These are phyloP conservation scores for Phrixothrix hirtus DNA, from an alignment of 2,888 invertebrate species.

Conservation along the genomic window DNA sequence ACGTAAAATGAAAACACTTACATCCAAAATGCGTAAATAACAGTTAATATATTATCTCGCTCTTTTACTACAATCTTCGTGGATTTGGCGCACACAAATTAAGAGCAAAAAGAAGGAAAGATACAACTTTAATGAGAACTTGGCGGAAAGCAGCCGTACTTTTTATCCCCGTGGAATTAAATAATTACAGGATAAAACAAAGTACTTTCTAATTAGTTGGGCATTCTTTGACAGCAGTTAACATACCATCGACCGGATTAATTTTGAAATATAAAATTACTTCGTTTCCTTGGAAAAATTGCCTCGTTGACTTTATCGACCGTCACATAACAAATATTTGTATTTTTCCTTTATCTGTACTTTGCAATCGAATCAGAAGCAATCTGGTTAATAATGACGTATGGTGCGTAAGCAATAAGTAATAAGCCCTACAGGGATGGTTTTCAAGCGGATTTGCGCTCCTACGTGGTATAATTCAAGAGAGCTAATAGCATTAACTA, in stretches of 20 bases:
- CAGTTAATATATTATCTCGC: slow-evolving; percentile 21
- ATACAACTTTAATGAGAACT: slow-evolving; percentile 36
- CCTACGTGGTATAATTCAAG: slow-evolving; percentile 32
- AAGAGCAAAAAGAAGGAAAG: slow-evolving; percentile 28
- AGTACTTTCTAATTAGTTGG: slow-evolving; percentile 41
- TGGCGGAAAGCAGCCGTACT: slow-evolving; percentile 31
- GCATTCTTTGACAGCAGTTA: slow-evolving; percentile 30
- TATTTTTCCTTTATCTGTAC: slow-evolving; percentile 21
- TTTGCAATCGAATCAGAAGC: slow-evolving; percentile 23
- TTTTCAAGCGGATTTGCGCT: slow-evolving; percentile 21
- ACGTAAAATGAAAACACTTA: slow-evolving; percentile 25
- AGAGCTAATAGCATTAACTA: slow-evolving; percentile 35
- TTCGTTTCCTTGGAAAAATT: too few relatives aligned
- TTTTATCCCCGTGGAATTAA: slow-evolving; percentile 36
- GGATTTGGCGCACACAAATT: slow-evolving; percentile 24
- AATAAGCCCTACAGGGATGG: slow-evolving; percentile 26
- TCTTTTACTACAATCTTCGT: slow-evolving; percentile 24
- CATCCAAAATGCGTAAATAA: slow-evolving; percentile 27
- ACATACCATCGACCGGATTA: slow-evolving; percentile 13
- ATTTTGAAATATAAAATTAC: too few relatives aligned
- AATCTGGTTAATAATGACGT: slow-evolving; percentile 34
- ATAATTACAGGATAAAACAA: slow-evolving; percentile 41
- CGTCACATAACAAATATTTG: slow-evolving; percentile 15
- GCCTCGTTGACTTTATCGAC: slow-evolving; percentile 1
- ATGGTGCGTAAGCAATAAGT: slow-evolving; percentile 32